Evolutionary conservation across 2,113 vertebrate genomes (phyloP).

Genomic region (Scartelaos histophorus): DNA sequence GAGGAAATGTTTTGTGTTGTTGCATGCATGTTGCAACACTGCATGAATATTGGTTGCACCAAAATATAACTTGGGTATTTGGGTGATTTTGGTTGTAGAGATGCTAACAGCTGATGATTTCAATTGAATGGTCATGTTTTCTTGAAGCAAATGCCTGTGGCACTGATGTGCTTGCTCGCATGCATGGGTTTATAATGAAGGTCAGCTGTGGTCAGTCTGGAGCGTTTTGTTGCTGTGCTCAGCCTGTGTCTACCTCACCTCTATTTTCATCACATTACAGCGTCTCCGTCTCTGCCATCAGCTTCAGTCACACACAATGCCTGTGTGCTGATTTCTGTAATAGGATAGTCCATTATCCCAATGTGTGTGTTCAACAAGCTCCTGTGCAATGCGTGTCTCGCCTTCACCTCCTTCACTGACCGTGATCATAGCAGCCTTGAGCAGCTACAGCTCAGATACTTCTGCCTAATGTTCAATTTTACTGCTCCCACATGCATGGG

Average conservation of each 20-base stretch:
- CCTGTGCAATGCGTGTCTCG: conserved; percentile 9
- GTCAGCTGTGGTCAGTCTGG: conserved; percentile 44
- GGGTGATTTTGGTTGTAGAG: not conserved
- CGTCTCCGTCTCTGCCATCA: conserved; percentile 5
- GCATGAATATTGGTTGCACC: too few species aligned
- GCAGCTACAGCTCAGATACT: not conserved
- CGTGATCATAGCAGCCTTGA: conserved; percentile 29
- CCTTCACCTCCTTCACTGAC: conserved; percentile 24
- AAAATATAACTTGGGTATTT: too few species aligned
- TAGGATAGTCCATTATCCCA: conserved; percentile 50
- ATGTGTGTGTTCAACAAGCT: conserved; percentile 39
- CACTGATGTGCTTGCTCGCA: not conserved
- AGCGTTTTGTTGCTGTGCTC: conserved; percentile 11
- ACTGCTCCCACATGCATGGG: not conserved
- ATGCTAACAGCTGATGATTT: not conserved
- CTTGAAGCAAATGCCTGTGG: not conserved
- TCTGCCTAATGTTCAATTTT: not conserved
- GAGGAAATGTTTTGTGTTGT: not conserved
- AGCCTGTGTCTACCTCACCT: conserved; percentile 8
- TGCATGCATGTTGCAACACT: too few species aligned
- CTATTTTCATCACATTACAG: not conserved
- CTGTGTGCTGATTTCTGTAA: conserved; percentile 50
- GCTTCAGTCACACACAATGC: conserved; percentile 38
- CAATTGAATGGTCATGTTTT: not conserved
- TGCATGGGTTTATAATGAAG: conserved; percentile 26